phyloP scores from a whole-genome alignment of 2,797 vertebrate species.

The Lagocephalus sceleratus region DNA sequence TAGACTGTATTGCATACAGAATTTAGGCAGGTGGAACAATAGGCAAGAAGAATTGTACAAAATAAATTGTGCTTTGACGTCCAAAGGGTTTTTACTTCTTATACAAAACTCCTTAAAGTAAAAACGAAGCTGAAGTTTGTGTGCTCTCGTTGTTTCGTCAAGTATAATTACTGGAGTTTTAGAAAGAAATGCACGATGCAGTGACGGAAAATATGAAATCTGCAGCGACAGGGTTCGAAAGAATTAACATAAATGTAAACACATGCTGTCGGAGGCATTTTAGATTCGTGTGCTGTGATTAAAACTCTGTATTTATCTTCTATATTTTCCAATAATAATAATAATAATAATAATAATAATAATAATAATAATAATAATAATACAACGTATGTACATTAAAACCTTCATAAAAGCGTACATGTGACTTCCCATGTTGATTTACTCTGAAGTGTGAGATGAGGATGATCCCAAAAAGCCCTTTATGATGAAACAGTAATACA shows the following conservation, averaged over 20 bases:
- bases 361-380: constrained; percentile 41
- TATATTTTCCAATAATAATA: constrained; percentile 26
- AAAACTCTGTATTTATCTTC: constrained; percentile 27
- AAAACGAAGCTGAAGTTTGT: constrained; percentile 47
- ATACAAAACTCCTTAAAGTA: constrained; percentile 58
- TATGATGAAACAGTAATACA: constrained; percentile 58
- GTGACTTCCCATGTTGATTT: constrained; percentile 33
- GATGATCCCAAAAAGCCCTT: constrained; percentile 61
- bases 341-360: constrained; percentile 8
- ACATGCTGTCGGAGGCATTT: constrained; percentile 58
- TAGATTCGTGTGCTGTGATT: constrained; percentile 38
- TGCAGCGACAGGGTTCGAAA: too few relatives aligned
- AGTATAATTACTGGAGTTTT: constrained; percentile 41
- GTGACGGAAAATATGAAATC: too few relatives aligned
- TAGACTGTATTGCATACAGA: constrained; percentile 78
- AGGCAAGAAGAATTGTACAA: constrained; percentile 64
- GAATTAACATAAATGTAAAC: constrained; percentile 33
- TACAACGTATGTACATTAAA: constrained; percentile 67
- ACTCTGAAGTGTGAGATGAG: constrained; percentile 41
- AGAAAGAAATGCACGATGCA: constrained; percentile 18
- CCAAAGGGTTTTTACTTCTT: constrained; percentile 46
- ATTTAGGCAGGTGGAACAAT: constrained; percentile 65
- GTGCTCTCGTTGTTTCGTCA: constrained; percentile 53
- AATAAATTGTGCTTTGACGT: constrained; percentile 70
- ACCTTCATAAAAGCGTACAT: constrained; percentile 44